Evolutionary conservation across 2,113 vertebrate species (phyloP).

Genomic region (Ctenomys sociabilis): DNA sequence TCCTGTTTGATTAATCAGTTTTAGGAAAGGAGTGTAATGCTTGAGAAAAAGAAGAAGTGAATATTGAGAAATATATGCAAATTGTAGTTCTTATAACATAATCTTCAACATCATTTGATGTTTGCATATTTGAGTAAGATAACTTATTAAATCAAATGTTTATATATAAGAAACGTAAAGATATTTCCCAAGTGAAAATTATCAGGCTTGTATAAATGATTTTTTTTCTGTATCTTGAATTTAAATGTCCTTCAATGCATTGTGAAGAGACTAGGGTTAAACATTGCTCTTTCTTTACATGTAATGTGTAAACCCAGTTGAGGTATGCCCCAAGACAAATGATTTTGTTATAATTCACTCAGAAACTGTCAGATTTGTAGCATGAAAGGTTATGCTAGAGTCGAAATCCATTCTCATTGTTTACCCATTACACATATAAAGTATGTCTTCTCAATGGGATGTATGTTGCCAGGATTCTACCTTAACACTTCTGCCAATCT

Average conservation of each 20-base stretch:
- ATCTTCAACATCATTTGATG: background rate
- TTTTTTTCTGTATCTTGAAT: background rate
- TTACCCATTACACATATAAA: background rate
- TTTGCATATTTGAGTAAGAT: background rate
- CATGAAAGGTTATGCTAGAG: background rate
- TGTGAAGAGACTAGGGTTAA: background rate
- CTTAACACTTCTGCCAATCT: background rate
- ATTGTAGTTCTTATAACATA: background rate
- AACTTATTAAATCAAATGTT: background rate
- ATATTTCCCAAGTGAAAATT: background rate
- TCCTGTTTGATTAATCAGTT: background rate
- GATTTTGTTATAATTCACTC: background rate
- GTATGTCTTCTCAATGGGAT: background rate
- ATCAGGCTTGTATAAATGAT: background rate
- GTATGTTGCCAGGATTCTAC: background rate
- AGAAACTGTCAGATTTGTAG: background rate
- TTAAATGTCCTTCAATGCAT: background rate
- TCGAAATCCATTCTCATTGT: background rate
- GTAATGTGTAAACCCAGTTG: background rate
- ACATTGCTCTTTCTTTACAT: background rate
- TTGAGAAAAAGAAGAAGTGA: background rate
- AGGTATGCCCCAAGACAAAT: constrained; percentile 11
- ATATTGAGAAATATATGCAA: background rate
- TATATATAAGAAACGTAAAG: background rate
- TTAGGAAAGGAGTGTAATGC: background rate